Percentiles rank a stretch among this genome's conserved stretches.
phyloP scores from a whole-genome alignment of 2,888 invertebrate species.

The Laothoe populi region DNA sequence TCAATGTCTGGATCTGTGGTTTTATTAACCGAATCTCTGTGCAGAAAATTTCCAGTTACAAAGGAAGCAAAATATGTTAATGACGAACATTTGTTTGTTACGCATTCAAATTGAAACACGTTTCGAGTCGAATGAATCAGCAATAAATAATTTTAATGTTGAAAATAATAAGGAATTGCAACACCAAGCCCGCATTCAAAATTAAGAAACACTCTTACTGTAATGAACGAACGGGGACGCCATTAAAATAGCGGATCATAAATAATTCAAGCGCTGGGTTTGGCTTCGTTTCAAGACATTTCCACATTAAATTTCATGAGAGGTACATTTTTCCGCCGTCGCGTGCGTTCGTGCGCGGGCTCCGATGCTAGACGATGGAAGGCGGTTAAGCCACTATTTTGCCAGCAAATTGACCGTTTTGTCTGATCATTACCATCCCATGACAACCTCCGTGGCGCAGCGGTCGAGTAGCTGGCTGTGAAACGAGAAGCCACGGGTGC shows the following conservation, averaged over 20 bases:
- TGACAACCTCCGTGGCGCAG: too few species aligned
- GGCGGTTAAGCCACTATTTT: slow-evolving; percentile 41
- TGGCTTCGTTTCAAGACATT: slow-evolving; percentile 84
- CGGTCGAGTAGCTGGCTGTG: too few species aligned
- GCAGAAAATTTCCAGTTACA: slow-evolving; percentile 9
- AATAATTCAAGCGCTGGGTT: slow-evolving; percentile 80
- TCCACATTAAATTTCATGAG: slow-evolving; percentile 84
- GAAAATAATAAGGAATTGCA: slow-evolving; percentile 57
- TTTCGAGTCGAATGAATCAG: slow-evolving; percentile 24
- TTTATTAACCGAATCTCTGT: slow-evolving; percentile 15
- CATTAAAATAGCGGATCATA: slow-evolving; percentile 82
- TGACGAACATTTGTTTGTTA: slow-evolving; percentile 21
- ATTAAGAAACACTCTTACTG: slow-evolving; percentile 77
- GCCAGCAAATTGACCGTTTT: slow-evolving; percentile 59
- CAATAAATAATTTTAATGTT: slow-evolving; percentile 37
- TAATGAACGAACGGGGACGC: slow-evolving; percentile 78
- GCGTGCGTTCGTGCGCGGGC: slow-evolving; percentile 55
- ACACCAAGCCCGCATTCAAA: slow-evolving; percentile 65
- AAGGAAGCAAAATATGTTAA: slow-evolving; percentile 23
- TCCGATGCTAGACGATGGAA: slow-evolving; percentile 28
- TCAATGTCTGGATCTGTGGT: slow-evolving; percentile 9
- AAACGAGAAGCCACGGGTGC: too few species aligned
- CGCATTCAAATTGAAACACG: slow-evolving; percentile 25
- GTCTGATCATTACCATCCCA: slow-evolving; percentile 39
- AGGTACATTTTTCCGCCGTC: slow-evolving; percentile 77